Evolutionary conservation across 2,888 invertebrate species (phyloP).

Genomic region (Pterobdella sp.): DNA sequence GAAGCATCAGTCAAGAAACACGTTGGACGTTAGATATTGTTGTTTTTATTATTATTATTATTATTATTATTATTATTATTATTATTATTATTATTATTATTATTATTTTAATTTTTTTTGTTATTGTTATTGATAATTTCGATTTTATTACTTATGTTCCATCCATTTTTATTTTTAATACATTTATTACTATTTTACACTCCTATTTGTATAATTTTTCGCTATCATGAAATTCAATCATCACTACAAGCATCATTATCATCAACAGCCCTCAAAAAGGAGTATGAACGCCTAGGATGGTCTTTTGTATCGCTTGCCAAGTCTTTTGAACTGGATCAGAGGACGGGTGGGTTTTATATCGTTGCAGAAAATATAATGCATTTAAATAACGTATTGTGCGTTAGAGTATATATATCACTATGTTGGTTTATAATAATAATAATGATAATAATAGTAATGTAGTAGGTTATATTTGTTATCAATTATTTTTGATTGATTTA

Average conservation of each 20-base stretch:
- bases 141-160: background rate
- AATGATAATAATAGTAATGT: too few species aligned
- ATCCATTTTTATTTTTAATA: background rate
- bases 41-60: background rate
- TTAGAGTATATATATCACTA: too few species aligned
- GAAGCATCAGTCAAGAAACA: slow-evolving; percentile 79
- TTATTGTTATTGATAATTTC: background rate
- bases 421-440: background rate
- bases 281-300: slow-evolving; percentile 80
- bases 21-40: slow-evolving; percentile 58
- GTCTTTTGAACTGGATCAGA: slow-evolving; percentile 71
- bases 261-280: slow-evolving; percentile 66
- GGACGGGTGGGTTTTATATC: too few species aligned
- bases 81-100: slow-evolving; percentile 1
- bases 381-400: too few species aligned
- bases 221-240: too few species aligned
- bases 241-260: background rate
- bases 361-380: too few species aligned
- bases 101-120: background rate
- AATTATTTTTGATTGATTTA: too few species aligned
- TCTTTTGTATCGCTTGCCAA: slow-evolving; percentile 75
- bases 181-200: background rate
- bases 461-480: too few species aligned
- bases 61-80: background rate
- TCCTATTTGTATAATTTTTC: too few species aligned